These are phyloP conservation scores for Trichonephila inaurata DNA, from an alignment of 1,140 invertebrate species.

Conservation along the genomic window DNA sequence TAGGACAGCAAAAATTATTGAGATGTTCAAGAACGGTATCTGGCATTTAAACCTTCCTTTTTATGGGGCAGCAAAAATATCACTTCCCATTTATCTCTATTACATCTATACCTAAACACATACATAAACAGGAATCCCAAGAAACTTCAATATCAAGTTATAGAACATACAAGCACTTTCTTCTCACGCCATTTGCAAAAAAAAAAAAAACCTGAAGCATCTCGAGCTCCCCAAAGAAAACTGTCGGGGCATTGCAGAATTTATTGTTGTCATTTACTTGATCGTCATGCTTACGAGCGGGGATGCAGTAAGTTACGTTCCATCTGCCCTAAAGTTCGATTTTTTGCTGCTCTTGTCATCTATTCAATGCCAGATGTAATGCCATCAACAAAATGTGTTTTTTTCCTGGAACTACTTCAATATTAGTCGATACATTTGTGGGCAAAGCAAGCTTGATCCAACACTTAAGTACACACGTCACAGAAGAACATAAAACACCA, in stretches of 20 bases:
- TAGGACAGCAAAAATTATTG: no score
- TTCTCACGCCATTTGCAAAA: neutral
- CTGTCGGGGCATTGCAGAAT: neutral
- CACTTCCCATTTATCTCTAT: no score
- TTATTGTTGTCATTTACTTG: neutral
- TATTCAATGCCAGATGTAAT: neutral
- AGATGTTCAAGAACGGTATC: no score
- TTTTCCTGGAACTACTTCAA: neutral
- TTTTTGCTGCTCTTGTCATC: neutral
- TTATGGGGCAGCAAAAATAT: no score
- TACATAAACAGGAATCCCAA: no score
- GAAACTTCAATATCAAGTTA: neutral
- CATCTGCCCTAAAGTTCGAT: neutral
- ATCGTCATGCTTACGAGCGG: neutral
- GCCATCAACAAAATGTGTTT: neutral
- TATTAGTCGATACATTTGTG: neutral
- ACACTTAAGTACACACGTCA: neutral
- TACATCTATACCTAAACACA: no score
- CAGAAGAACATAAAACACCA: neutral
- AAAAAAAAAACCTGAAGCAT: neutral
- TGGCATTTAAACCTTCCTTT: no score
- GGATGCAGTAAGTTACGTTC: neutral
- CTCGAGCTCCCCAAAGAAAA: neutral
- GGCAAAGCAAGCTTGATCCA: neutral
- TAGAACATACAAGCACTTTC: neutral